A percentile compares a stretch with the other conserved stretches of the same genome.
These are phyloP conservation scores for Meliscaeva auricollis DNA, from an alignment of 2,888 invertebrate species.

Conservation along the genomic window DNA sequence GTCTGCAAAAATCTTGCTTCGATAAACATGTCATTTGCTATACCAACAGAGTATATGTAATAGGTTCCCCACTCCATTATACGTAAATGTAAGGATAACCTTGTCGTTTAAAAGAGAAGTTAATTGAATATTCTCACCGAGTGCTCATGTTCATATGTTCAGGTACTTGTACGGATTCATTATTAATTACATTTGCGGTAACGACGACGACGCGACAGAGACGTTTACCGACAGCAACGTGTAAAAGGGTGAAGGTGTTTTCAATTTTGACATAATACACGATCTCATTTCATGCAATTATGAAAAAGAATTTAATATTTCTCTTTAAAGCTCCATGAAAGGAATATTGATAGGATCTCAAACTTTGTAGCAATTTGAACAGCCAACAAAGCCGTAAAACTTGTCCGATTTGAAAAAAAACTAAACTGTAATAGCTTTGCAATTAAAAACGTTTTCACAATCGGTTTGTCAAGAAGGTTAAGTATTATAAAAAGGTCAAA, in stretches of 20 bases:
- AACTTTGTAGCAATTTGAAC: no score
- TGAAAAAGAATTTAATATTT: background rate
- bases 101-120: background rate
- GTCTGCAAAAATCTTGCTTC: conserved; percentile 12
- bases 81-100: background rate
- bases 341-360: no score
- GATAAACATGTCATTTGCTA: conserved; percentile 16
- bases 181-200: conserved; percentile 41
- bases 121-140: conserved; percentile 37
- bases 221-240: background rate
- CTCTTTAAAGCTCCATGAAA: background rate
- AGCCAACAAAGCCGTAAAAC: no score
- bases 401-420: no score
- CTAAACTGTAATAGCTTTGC: no score
- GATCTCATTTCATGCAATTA: background rate
- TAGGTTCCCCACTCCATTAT: background rate
- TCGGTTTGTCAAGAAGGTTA: no score
- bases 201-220: background rate
- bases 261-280: background rate
- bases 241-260: background rate
- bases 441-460: no score
- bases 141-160: conserved; percentile 30
- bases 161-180: conserved; percentile 16
- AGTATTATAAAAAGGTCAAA: no score
- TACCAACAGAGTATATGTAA: background rate